These are phyloP conservation scores for Gobius niger DNA, from an alignment of 2,113 vertebrate species.

Conservation along the genomic window DNA sequence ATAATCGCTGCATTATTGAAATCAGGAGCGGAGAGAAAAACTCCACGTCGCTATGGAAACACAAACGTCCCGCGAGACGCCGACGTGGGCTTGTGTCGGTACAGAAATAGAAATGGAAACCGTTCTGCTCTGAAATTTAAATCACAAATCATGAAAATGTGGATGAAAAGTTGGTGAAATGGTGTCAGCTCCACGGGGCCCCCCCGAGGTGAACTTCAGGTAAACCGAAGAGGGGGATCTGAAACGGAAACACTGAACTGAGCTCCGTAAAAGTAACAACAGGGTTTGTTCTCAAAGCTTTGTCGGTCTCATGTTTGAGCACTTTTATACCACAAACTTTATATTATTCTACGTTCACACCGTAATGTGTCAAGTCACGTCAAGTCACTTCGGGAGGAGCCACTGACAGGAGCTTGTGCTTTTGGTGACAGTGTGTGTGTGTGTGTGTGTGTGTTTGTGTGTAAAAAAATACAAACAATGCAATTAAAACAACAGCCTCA, in stretches of 20 bases:
- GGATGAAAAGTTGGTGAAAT: background rate
- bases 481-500: no score
- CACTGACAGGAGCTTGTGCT: no score
- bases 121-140: conserved; percentile 3
- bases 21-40: background rate
- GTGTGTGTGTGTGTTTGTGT: no score
- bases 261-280: no score
- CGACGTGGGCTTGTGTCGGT: background rate
- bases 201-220: background rate
- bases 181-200: background rate
- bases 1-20: background rate
- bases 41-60: conserved; percentile 2
- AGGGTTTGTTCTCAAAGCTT: no score
- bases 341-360: no score
- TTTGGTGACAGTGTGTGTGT: no score
- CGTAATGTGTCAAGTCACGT: no score
- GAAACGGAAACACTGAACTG: background rate
- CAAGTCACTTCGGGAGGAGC: no score
- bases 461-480: no score
- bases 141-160: background rate
- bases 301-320: no score
- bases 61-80: background rate
- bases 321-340: background rate
- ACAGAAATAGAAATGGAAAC: background rate
- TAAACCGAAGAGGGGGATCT: background rate